Evolutionary conservation across 2,888 invertebrate genomes (phyloP).

Genomic region (Ophioninae sp.): DNA sequence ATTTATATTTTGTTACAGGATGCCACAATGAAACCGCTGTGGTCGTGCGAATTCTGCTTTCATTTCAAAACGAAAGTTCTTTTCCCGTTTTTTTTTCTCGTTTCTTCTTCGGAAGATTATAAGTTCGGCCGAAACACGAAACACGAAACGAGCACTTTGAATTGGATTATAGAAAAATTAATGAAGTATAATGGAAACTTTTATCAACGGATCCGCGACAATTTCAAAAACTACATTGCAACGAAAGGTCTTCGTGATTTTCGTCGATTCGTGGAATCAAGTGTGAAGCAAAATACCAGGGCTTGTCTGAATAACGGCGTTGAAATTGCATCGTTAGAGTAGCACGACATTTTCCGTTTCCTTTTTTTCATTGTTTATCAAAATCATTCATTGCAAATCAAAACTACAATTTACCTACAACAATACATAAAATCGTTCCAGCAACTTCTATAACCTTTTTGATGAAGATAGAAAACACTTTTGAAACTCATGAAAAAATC

Average conservation of each 20-base stretch:
- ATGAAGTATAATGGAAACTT: neutral
- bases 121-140: no score
- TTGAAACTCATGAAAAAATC: no score
- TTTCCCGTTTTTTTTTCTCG: neutral
- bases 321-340: no score
- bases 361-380: no score
- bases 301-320: neutral
- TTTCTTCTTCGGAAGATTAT: neutral
- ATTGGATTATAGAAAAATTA: neutral
- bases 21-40: conserved; percentile 74
- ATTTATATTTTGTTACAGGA: conserved; percentile 82
- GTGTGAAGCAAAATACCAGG: no score
- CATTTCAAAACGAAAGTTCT: neutral
- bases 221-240: neutral
- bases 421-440: no score
- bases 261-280: neutral
- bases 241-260: neutral
- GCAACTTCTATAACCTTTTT: neutral
- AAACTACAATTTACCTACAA: no score
- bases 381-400: no score
- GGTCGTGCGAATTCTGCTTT: conserved; percentile 69
- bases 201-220: no score
- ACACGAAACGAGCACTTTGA: neutral
- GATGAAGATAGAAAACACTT: neutral
- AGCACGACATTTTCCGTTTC: no score